A percentile compares a stretch with the other conserved stretches of the same genome.
Evolutionary conservation across 2,113 vertebrate species (phyloP).

Genomic region (Thermophis baileyi): DNA sequence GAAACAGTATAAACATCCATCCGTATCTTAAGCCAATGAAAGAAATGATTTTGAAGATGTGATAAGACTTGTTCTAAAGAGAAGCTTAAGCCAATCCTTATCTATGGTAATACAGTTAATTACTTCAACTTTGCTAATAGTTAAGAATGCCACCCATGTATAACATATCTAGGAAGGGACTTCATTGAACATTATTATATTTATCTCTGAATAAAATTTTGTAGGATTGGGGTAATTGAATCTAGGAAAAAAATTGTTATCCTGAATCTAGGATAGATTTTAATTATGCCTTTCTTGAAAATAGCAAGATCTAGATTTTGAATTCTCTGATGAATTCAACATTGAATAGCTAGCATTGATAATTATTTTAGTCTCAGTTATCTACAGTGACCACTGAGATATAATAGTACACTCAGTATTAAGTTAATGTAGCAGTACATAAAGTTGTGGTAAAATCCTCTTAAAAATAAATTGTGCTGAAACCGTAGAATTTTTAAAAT

Average conservation of each 20-base stretch:
- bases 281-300: background rate
- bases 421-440: background rate
- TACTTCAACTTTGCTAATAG: background rate
- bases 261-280: background rate
- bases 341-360: background rate
- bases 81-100: background rate
- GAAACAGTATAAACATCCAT: background rate
- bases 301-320: background rate
- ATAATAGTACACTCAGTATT: background rate
- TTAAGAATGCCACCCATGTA: background rate
- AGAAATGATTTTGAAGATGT: background rate
- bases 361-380: background rate
- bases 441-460: background rate
- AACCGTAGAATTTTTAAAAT: background rate
- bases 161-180: background rate
- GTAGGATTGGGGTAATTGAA: background rate
- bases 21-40: background rate
- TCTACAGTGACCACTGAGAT: background rate
- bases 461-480: background rate
- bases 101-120: background rate
- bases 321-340: background rate
- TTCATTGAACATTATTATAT: background rate
- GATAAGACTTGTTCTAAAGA: background rate
- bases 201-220: background rate
- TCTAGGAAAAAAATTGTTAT: background rate